Evolutionary conservation across 2,113 vertebrate species (phyloP), one percentile per base, ranked within the genome.

Genomic region (Salvelinus fontinalis): DNA sequence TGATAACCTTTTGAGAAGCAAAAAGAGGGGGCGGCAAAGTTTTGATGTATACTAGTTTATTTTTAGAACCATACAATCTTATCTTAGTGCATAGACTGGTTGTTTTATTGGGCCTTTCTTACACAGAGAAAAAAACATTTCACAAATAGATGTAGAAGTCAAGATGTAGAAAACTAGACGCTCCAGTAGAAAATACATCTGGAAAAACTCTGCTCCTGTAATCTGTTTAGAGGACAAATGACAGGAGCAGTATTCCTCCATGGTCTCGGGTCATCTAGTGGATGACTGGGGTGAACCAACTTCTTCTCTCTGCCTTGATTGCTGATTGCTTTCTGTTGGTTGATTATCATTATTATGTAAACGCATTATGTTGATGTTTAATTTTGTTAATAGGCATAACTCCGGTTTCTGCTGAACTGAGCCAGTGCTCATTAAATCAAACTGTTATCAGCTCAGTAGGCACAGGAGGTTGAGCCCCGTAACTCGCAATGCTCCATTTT

Each of bases 401-500:
- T 72, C 54, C 92, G 92, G 94, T 94, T 95, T 93, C 93, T 95
- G 94, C 94, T 95, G 94, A 94, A 94, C 93, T 95, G 94, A 95
- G 94, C 93, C 94, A 95, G 94, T 93, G 88, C 80, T 89, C 80
- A 79, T 78, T 79, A 88, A 62, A 90, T 91, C 79, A 67, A 88
- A 95, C 94, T 94, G 94, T 93, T 92, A 94, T 95, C 94, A 95
- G 94, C 93, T 94, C 94, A 95, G 93, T 95, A 94, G 94, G 94
- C 94, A 95, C 94, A 90, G 94, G 93, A 94, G 94, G 87, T 93
- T 94, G 91, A 93, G 91, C 93, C 93, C 93, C 93, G 81, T 76
- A 69, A 78, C 73, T 73, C 12, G 74, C 76, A 84, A 64, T 75
- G 16, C 72, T 64, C 74, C 64, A 60, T 13, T 29, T 20, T 68